Conservation (phyloP, 2,797 vertebrate species). For the Myoxocephalus aenaeus region DNA sequence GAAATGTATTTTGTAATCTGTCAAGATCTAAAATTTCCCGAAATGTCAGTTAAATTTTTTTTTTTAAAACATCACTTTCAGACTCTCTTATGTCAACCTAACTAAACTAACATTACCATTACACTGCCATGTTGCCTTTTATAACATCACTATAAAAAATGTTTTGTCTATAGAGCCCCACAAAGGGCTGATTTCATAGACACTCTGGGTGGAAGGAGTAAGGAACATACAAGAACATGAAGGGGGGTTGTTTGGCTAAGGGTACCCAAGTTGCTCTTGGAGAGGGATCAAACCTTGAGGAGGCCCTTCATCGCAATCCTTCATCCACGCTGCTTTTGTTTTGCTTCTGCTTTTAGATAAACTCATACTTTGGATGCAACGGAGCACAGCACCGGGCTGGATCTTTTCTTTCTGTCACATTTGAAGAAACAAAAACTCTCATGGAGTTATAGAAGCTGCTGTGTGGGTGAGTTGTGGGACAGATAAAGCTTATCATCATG, state of each 20-base stretch:
- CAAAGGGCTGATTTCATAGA: slow-evolving; percentile 81
- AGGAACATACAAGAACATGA: slow-evolving; percentile 57
- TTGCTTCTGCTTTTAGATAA: slow-evolving; percentile 91
- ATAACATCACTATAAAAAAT: slow-evolving; percentile 62
- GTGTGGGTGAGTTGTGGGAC: slow-evolving; percentile 24
- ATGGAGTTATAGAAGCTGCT: slow-evolving; percentile 65
- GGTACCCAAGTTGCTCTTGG: slow-evolving; percentile 89
- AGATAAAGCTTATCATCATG: slow-evolving; percentile 83
- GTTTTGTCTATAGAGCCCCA: slow-evolving; percentile 72
- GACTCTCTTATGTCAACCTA: neutral
- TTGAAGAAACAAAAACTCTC: slow-evolving; percentile 75
- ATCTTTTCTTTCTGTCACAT: slow-evolving; percentile 54
- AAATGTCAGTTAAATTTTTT: neutral
- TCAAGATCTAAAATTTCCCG: neutral
- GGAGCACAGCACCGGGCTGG: neutral
- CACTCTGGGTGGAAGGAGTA: slow-evolving; percentile 78
- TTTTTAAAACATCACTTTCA: neutral
- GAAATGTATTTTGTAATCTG: neutral
- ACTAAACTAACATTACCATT: slow-evolving; percentile 45
- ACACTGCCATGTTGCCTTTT: slow-evolving; percentile 46
- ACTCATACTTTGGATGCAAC: slow-evolving; percentile 76
- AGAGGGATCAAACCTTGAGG: slow-evolving; percentile 86
- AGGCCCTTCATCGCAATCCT: slow-evolving; percentile 79
- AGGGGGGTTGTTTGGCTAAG: slow-evolving; percentile 79
- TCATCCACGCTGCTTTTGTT: slow-evolving; percentile 86